Evolutionary conservation across 2,113 vertebrate species (phyloP).

Genomic region (Thamnophis sirtalis): DNA sequence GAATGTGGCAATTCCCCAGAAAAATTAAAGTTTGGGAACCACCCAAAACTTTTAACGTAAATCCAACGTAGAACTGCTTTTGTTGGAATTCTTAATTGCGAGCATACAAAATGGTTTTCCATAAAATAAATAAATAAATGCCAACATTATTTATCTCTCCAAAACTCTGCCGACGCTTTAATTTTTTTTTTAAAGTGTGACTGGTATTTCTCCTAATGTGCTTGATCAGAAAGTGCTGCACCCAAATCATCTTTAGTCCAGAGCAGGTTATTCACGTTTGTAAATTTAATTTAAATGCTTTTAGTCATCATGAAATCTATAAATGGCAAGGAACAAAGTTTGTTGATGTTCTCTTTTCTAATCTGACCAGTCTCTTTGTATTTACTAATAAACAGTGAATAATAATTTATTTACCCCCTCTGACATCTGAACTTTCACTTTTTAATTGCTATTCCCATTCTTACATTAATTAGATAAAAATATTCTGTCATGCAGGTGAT

Average conservation of each 20-base stretch:
- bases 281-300: neutral
- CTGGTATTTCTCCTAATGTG: neutral
- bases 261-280: neutral
- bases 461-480: neutral
- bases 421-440: neutral
- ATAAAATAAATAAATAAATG: neutral
- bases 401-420: neutral
- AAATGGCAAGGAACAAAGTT: neutral
- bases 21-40: neutral
- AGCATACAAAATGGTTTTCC: neutral
- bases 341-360: neutral
- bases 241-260: neutral
- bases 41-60: neutral
- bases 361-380: neutral
- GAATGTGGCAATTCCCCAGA: neutral
- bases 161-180: neutral
- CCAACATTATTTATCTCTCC: neutral
- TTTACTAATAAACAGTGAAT: neutral
- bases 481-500: neutral
- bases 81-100: neutral
- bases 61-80: neutral
- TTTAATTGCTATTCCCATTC: neutral
- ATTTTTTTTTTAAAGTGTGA: neutral
- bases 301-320: neutral
- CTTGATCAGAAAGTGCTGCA: neutral